Evolutionary conservation across 2,888 invertebrate genomes (phyloP).

Genomic region (Molorchus minor): DNA sequence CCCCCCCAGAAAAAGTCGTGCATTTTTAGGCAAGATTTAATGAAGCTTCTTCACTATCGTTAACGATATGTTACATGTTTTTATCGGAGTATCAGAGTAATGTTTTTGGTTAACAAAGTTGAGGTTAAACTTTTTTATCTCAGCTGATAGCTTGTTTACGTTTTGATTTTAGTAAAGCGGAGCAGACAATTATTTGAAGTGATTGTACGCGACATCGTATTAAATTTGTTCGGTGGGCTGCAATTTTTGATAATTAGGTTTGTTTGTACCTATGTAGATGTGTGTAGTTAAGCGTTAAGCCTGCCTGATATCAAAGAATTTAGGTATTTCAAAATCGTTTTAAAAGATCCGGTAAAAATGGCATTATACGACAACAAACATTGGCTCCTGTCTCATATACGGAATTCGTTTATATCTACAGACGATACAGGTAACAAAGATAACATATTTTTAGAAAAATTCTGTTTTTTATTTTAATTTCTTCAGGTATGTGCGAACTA

Average conservation of each 20-base stretch:
- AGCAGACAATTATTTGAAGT: neutral
- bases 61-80: conserved; percentile 4
- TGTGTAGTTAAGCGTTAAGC: no score
- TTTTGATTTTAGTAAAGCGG: conserved; percentile 6
- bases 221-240: neutral
- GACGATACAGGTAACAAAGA: conserved; percentile 78
- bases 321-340: neutral
- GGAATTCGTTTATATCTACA: conserved; percentile 93
- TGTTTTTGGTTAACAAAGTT: neutral
- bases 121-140: conserved; percentile 7
- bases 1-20: conserved; percentile 53
- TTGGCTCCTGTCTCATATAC: conserved; percentile 91
- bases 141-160: conserved; percentile 2
- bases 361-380: conserved; percentile 94
- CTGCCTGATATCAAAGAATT: no score
- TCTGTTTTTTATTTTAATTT: conserved; percentile 1
- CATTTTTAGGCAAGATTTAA: conserved; percentile 8
- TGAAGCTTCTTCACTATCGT: neutral
- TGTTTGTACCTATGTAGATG: no score
- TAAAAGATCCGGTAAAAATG: conserved; percentile 66
- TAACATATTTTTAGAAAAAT: neutral
- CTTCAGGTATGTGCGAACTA: conserved; percentile 84
- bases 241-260: neutral
- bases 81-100: neutral
- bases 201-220: neutral